A percentile compares a stretch with the other conserved stretches of the same genome.
Evolutionary conservation across 1,140 invertebrate species (phyloP).

Genomic region (Tetraneura akinire): DNA sequence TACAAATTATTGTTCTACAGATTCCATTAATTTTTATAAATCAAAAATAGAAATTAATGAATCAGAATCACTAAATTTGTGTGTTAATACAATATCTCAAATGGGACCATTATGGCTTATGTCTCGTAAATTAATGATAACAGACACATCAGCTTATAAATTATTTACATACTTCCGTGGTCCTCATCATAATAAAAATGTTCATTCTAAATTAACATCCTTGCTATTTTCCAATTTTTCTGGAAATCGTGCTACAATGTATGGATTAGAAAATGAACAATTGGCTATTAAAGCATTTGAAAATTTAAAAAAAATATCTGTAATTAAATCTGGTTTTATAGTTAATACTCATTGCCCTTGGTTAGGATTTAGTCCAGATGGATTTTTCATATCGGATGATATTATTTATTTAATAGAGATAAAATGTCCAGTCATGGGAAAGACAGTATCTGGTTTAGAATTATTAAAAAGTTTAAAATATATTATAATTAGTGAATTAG

Average conservation of each 20-base stretch:
- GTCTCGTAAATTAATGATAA: slow-evolving; percentile 4
- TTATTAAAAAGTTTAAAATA: no score
- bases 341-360: slow-evolving; percentile 14
- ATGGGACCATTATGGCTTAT: slow-evolving; percentile 11
- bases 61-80: not conserved
- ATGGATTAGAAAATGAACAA: slow-evolving; percentile 10
- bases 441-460: not conserved
- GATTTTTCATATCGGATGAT: not conserved
- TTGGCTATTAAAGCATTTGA: slow-evolving; percentile 5
- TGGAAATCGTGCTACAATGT: not conserved
- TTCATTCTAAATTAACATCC: not conserved
- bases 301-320: slow-evolving; percentile 1
- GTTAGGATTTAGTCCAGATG: slow-evolving; percentile 18
- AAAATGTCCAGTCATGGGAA: not conserved
- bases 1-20: not conserved
- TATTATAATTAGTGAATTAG: no score
- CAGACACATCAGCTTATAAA: slow-evolving; percentile 6
- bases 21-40: slow-evolving; percentile 6
- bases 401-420: slow-evolving; percentile 1
- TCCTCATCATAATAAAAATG: not conserved
- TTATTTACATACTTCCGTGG: not conserved
- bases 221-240: not conserved
- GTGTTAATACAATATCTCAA: not conserved
- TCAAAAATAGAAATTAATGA: slow-evolving; percentile 7
- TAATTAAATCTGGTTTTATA: not conserved